Evolutionary conservation across 2,888 invertebrate genomes (phyloP).

Genomic region (Ypsolopha sequella): DNA sequence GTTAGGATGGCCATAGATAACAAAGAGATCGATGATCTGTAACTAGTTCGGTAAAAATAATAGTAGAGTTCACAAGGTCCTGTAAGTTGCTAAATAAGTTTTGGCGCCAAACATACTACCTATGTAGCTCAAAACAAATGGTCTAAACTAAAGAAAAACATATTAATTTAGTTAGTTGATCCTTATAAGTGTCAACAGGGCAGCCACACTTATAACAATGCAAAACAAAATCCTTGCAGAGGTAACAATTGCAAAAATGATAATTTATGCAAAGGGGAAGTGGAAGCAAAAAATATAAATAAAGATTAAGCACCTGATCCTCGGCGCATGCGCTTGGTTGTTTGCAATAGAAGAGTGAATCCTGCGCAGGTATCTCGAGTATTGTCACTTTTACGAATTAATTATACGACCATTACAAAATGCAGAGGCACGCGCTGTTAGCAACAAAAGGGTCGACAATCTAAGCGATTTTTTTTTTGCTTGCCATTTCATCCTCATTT

Average conservation of each 20-base stretch:
- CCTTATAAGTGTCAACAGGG: not conserved
- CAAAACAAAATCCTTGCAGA: conserved; percentile 13
- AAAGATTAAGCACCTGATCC: conserved; percentile 64
- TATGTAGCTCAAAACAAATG: conserved; percentile 1
- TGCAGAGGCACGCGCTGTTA: conserved; percentile 30
- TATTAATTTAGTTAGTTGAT: not conserved
- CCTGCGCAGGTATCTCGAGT: conserved; percentile 36
- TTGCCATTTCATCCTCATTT: conserved; percentile 20
- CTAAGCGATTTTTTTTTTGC: conserved; percentile 24
- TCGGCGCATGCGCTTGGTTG: conserved; percentile 38
- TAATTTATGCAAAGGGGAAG: conserved; percentile 70
- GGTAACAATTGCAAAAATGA: conserved; percentile 39
- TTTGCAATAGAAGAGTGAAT: conserved; percentile 28
- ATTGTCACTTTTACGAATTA: conserved; percentile 47
- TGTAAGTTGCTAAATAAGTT: conserved; percentile 13
- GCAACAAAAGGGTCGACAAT: conserved; percentile 23
- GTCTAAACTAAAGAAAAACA: conserved; percentile 1
- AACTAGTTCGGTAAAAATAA: conserved; percentile 54
- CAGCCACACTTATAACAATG: not conserved
- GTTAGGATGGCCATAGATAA: conserved; percentile 46
- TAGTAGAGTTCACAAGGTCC: conserved; percentile 19
- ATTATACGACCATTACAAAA: conserved; percentile 41
- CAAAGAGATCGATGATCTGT: conserved; percentile 58
- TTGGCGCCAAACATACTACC: conserved; percentile 16
- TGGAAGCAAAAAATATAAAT: conserved; percentile 53